Evolutionary conservation across 2,797 vertebrate genomes (phyloP).

Genomic region (Sardinella longiceps): DNA sequence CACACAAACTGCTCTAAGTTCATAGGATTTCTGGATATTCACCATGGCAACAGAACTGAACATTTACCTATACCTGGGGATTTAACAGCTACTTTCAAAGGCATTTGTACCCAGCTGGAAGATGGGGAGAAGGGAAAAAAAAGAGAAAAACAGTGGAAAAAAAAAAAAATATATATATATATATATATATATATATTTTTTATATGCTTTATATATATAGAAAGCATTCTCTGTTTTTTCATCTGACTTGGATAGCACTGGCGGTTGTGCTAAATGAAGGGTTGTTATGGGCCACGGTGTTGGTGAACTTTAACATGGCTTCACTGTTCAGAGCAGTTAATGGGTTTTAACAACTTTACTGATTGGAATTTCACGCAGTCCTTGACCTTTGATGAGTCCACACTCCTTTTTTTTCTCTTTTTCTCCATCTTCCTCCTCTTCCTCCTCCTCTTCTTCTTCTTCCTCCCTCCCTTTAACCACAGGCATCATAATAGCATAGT

Average conservation of each 20-base stretch:
- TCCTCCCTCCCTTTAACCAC: background rate
- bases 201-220: no score
- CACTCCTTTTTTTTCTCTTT: background rate
- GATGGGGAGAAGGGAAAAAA: background rate
- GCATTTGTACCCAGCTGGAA: background rate
- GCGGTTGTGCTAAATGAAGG: constrained; percentile 21
- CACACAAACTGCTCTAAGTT: background rate
- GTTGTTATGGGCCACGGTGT: constrained; percentile 12
- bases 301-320: background rate
- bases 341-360: constrained; percentile 9
- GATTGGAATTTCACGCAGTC: constrained; percentile 17
- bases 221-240: constrained; percentile 26
- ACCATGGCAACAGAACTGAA: constrained; percentile 28
- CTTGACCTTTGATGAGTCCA: constrained; percentile 21
- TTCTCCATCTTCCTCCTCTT: background rate
- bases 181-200: no score
- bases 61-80: background rate
- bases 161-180: constrained; percentile 26
- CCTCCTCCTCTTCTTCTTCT: background rate
- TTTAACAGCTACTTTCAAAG: background rate
- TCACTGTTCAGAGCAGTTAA: background rate
- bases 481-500: background rate
- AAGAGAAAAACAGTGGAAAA: background rate
- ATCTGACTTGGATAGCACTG: constrained; percentile 20
- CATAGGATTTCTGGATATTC: constrained; percentile 15